Evolutionary conservation across 2,888 invertebrate species (phyloP).

Genomic region (Clitarchus hookeri): DNA sequence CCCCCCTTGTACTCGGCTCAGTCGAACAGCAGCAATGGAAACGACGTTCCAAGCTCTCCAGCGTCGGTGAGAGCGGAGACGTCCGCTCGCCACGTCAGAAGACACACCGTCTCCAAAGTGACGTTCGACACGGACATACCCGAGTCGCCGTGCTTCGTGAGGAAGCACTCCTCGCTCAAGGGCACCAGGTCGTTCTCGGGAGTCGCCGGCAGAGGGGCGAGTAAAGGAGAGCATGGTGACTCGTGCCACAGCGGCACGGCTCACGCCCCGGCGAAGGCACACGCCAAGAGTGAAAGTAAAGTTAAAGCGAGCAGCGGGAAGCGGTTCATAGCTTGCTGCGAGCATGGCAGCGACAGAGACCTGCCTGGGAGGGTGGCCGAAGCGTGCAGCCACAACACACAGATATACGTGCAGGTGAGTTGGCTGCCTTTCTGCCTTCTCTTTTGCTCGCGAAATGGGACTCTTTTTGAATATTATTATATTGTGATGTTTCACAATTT

Average conservation of each 20-base stretch:
- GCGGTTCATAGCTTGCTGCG: constrained; percentile 4
- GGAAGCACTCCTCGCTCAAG: constrained; percentile 6
- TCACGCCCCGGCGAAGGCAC: neutral
- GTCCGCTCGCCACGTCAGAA: neutral
- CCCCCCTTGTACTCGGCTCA: constrained; percentile 28
- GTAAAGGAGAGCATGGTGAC: neutral
- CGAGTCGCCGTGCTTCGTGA: neutral
- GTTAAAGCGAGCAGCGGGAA: constrained; percentile 19
- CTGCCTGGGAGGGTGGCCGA: constrained; percentile 31
- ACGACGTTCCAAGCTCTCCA: neutral
- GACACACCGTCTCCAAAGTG: neutral
- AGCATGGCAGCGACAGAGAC: constrained; percentile 19
- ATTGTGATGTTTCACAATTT: no score
- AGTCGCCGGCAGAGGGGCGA: neutral
- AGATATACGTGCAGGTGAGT: constrained; percentile 35
- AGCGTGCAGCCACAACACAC: constrained; percentile 30
- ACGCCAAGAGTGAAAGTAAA: constrained; percentile 21
- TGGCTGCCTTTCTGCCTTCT: no score
- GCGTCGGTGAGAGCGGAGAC: neutral
- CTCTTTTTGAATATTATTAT: no score
- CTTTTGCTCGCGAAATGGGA: no score
- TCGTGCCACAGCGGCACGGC: neutral
- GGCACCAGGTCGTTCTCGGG: neutral
- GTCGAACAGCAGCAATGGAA: constrained; percentile 29
- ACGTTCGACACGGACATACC: neutral